Base-by-base conservation (phyloP, 1,140 invertebrate genomes). In the Drosophila tsacasi region DNA sequence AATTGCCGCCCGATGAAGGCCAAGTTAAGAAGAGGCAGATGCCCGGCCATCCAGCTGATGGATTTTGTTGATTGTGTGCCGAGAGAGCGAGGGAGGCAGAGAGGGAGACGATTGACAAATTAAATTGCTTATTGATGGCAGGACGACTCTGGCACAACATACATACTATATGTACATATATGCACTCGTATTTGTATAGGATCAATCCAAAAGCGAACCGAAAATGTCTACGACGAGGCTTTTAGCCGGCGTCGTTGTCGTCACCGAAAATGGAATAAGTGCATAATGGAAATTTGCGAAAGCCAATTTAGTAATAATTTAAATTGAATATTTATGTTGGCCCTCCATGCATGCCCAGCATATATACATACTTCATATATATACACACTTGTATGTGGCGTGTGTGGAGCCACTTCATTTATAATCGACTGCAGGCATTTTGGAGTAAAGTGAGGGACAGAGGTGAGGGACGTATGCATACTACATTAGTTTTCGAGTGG, bases 221-320 rank as follows among this genome's bases (percentile, higher is more conserved):
- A 73, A 81, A 81, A 78, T 81, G 77, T 67, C 79, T 72, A 90
- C 65, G 40, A 17, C 3, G 13, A 21, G 71, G 80, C 80, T 83
- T 83, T 86, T 67, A 75, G 80, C 60, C 83, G 37, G 69, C 79
- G 30, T 32, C 30, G 10, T 44, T 23, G 23, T 27, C 15, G 21
- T 62, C 64, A 67, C 61, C 60, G 62, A 81, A 79, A 89, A 83
- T 83, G 69, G 69, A 83, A 89, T 89, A 89, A 89, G 84, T 89
- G 84, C 84, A 90, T 89, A 89, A 89, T 89, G 85, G 85, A 90
- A 89, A 84, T 89, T 84, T 90, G 69, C 76, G 68, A 90, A 89
- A 89, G 84, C 85, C 84, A 89, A 89, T 89, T 90, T 89, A 55
- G 81, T 84, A 89, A 89, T 89, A 90, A 90, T 89, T 89, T 89